phyloP scores from a whole-genome alignment of 2,113 vertebrate genomes.

The Leucopsar rothschildi region DNA sequence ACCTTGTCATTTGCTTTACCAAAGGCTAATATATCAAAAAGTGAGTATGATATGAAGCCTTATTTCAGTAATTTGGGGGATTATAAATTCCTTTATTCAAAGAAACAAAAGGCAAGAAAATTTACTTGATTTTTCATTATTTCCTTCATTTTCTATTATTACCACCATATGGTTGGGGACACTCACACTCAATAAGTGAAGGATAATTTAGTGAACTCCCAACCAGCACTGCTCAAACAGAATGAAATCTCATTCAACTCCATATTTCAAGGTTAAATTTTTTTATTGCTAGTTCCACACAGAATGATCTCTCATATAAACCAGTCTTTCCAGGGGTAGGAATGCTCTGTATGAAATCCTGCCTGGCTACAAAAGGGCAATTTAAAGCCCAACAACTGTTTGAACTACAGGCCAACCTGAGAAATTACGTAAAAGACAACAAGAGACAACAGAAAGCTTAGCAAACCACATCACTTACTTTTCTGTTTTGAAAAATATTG shows the following conservation, averaged over 20 bases:
- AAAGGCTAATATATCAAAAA: neutral
- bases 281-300: neutral
- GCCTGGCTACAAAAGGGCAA: neutral
- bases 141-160: neutral
- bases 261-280: neutral
- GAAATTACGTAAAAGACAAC: neutral
- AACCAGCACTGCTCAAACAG: neutral
- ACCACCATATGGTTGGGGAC: neutral
- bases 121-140: neutral
- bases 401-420: neutral
- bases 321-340: neutral
- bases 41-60: neutral
- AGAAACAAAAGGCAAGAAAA: neutral
- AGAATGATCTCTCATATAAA: neutral
- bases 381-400: neutral
- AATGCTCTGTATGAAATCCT: neutral
- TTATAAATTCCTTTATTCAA: neutral
- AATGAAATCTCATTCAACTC: neutral
- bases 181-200: neutral
- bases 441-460: neutral
- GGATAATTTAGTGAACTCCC: neutral
- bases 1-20: neutral
- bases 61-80: neutral
- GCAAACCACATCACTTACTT: conserved; percentile 78
- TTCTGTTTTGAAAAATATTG: conserved; percentile 94